Evolutionary conservation across 92 coral and sea anemone genomes (phyloP).

Genomic region (Meandrina meandrites): DNA sequence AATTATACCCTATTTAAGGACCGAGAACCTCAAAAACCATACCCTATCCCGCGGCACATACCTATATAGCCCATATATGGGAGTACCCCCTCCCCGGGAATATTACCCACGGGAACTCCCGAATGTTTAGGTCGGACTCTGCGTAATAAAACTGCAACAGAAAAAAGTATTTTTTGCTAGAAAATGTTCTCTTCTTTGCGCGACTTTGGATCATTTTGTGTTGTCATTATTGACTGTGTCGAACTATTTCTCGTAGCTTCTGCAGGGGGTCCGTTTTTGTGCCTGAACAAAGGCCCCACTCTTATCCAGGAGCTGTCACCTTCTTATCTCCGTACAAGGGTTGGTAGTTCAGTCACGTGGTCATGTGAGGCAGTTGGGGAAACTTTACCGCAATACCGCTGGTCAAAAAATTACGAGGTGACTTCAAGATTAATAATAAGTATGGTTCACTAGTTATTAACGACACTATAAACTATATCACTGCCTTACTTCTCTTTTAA

Average conservation of each 20-base stretch:
- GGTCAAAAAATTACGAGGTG: slow-evolving; percentile 62
- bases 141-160: too few relatives aligned
- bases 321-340: slow-evolving; percentile 41
- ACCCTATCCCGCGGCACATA: too few relatives aligned
- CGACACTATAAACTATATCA: background rate
- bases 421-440: background rate
- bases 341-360: slow-evolving; percentile 64
- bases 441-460: background rate
- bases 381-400: slow-evolving; percentile 46
- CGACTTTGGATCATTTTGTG: background rate
- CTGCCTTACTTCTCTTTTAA: background rate
- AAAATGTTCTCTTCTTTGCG: background rate
- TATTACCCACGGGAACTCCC: background rate
- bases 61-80: too few relatives aligned
- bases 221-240: background rate
- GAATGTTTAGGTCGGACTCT: background rate
- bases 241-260: background rate
- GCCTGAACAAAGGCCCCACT: slow-evolving; percentile 50
- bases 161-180: background rate
- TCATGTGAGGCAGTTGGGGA: slow-evolving; percentile 65
- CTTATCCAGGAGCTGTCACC: slow-evolving; percentile 50
- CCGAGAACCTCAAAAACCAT: too few relatives aligned
- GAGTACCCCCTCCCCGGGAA: too few relatives aligned
- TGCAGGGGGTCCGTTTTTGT: slow-evolving; percentile 46
- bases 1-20: too few relatives aligned